Percentiles rank a stretch among this genome's conserved stretches.
Conservation (phyloP, 2,888 invertebrate species). For the Brachyptera putata region DNA sequence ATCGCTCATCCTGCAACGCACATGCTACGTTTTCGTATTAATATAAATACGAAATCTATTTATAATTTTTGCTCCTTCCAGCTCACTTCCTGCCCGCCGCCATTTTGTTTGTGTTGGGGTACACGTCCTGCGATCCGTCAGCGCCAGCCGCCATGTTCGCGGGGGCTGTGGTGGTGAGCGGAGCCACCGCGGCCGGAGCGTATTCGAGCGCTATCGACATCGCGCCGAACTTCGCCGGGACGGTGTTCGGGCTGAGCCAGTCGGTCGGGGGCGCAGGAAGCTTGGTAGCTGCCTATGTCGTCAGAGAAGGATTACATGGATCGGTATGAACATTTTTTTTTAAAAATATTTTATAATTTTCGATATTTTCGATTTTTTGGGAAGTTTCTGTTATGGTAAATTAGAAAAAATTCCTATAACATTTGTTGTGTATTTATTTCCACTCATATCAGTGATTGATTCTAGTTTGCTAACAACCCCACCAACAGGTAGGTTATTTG, state of each 20-base stretch:
- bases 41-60: background rate
- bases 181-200: constrained; percentile 55
- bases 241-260: constrained; percentile 46
- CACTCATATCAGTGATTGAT: too few relatives aligned
- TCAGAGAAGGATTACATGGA: constrained; percentile 55
- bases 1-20: too few relatives aligned
- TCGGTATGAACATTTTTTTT: constrained; percentile 52
- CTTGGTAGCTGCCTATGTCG: constrained; percentile 54
- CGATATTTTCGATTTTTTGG: too few relatives aligned
- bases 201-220: constrained; percentile 57
- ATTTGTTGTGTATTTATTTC: too few relatives aligned
- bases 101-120: constrained; percentile 55
- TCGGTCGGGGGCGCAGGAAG: constrained; percentile 55
- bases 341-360: too few relatives aligned
- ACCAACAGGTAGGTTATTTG: too few relatives aligned
- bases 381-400: too few relatives aligned
- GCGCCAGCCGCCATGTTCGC: constrained; percentile 55
- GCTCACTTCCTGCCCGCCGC: constrained; percentile 57
- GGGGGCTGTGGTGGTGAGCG: constrained; percentile 53
- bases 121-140: constrained; percentile 55
- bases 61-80: constrained; percentile 35
- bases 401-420: too few relatives aligned
- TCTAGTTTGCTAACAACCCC: too few relatives aligned
- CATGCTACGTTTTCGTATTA: too few relatives aligned
- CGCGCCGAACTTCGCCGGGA: constrained; percentile 48